Conservation (phyloP, 2,888 invertebrate species). For the Meliscaeva auricollis region DNA sequence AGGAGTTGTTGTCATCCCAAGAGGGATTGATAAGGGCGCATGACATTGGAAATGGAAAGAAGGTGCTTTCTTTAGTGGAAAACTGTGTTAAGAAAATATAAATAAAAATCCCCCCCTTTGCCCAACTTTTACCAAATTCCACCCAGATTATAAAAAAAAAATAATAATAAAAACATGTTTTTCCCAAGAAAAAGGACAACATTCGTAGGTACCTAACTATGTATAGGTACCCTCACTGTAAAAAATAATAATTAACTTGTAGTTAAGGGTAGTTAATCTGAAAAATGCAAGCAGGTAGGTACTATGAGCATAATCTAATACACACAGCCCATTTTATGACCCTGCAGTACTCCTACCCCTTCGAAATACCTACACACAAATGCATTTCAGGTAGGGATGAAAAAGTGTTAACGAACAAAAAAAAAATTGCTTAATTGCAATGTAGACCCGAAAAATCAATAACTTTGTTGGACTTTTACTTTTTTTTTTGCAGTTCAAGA, state of each 20-base stretch:
- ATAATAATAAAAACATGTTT: background rate
- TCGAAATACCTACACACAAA: constrained; percentile 45
- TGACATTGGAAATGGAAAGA: constrained; percentile 51
- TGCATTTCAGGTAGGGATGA: constrained; percentile 48
- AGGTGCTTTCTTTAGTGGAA: constrained; percentile 1
- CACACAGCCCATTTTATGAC: constrained; percentile 18
- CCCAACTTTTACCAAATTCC: background rate
- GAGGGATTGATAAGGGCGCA: constrained; percentile 63
- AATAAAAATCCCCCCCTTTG: constrained; percentile 14
- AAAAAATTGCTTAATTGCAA: constrained; percentile 46
- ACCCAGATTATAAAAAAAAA: background rate
- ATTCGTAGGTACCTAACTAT: background rate
- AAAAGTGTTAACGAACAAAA: background rate
- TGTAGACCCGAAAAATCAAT: constrained; percentile 65
- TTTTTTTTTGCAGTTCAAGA: background rate
- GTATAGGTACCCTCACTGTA: no score
- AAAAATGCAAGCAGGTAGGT: constrained; percentile 37
- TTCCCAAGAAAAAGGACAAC: background rate
- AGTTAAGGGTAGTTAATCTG: constrained; percentile 52
- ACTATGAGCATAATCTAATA: constrained; percentile 36
- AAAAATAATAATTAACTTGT: constrained; percentile 12
- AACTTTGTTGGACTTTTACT: constrained; percentile 35
- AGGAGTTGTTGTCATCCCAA: constrained; percentile 10
- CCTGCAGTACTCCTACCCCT: constrained; percentile 49
- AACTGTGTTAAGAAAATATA: constrained; percentile 23